phyloP scores from a whole-genome alignment of 2,113 vertebrate species.

The Carassius auratus region DNA sequence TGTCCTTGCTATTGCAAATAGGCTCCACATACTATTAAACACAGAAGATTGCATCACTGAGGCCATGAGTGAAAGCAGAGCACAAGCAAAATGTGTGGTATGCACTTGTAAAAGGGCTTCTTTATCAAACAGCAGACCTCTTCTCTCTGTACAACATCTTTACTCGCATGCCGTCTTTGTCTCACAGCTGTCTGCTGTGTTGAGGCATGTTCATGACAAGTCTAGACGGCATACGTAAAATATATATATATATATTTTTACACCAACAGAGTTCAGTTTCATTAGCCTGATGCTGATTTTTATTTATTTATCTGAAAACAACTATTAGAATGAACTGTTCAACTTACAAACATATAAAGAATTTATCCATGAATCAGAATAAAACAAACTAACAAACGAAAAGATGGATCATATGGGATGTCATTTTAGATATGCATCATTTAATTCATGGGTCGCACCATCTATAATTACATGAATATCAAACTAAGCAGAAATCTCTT shows the following conservation, averaged over 20 bases:
- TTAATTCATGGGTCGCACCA: too few species aligned
- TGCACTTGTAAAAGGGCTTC: conserved; percentile 19
- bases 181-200: background rate
- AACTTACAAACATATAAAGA: background rate
- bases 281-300: background rate
- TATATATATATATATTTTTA: background rate
- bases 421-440: background rate
- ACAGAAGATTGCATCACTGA: background rate
- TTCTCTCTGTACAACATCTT: background rate
- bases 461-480: too few species aligned
- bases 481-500: too few species aligned
- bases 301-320: background rate
- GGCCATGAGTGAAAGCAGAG: conserved; percentile 40
- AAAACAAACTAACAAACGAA: background rate
- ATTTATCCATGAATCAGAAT: background rate
- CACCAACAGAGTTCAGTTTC: background rate
- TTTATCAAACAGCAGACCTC: conserved; percentile 35
- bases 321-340: background rate
- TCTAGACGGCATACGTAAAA: background rate
- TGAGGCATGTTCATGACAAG: background rate
- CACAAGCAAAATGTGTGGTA: conserved; percentile 4
- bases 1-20: background rate
- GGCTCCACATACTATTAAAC: conserved; percentile 18
- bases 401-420: background rate
- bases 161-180: background rate